Conservation (phyloP, 2,888 invertebrate genomes). For the Aphidoletes aphidimyza region DNA sequence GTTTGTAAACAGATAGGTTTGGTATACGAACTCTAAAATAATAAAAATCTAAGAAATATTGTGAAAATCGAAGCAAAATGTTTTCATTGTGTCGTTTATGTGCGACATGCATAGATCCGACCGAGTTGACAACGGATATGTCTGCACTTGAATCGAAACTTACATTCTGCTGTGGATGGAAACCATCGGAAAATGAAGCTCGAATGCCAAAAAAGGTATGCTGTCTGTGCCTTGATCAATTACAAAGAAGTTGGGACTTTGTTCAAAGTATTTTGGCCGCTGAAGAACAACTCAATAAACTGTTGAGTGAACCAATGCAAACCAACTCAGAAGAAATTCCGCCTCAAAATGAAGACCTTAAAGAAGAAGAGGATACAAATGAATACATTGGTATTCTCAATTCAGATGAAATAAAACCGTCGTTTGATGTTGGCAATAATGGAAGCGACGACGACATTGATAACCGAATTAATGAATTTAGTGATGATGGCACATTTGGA, state of each 20-base stretch:
- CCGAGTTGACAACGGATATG: background rate
- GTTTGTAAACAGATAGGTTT: too few relatives aligned
- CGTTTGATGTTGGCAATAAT: too few relatives aligned
- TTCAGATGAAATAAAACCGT: background rate
- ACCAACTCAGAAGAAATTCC: background rate
- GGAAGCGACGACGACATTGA: background rate
- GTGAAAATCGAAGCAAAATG: background rate
- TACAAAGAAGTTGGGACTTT: background rate
- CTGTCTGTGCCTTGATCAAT: background rate
- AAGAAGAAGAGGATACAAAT: too few relatives aligned
- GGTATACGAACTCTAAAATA: too few relatives aligned
- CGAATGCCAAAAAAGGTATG: background rate
- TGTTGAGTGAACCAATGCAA: background rate
- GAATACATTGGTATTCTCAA: background rate
- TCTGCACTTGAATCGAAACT: background rate
- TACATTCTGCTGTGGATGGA: background rate
- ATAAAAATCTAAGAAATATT: too few relatives aligned
- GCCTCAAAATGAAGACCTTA: background rate
- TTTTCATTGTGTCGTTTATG: constrained; percentile 1
- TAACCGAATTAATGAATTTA: background rate
- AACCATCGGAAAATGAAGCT: background rate
- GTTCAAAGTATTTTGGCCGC: background rate
- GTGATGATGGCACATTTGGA: background rate
- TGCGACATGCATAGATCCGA: background rate
- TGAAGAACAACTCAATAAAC: background rate